Base-by-base conservation (phyloP, 2,888 invertebrate species). In the Aleiodes alternator region DNA sequence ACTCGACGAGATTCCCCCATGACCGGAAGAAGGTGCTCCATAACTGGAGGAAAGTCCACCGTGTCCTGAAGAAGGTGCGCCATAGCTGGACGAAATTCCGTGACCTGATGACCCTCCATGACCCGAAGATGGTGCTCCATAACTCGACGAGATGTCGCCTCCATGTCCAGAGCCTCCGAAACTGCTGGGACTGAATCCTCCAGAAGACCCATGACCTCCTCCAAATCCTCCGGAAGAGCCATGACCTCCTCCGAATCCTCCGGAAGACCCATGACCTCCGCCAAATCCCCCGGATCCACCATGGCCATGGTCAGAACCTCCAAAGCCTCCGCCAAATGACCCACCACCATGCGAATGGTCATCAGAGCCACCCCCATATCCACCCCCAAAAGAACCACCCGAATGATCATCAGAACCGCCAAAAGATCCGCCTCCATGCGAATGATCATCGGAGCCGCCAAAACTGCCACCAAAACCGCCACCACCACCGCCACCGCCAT, bases 91-190 rank as follows among this genome's bases (percentile, higher is more conserved):
- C 16, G 64, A 34, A 38, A 31, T 34, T 14, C 74, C 53, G 7
- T 53, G 53, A 14, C 53, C 14, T 6, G 5, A 72, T 64, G 68
- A 75, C 7, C 23, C 23, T 4, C 53, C 73, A 68, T 73, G 66
- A 34, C 73, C 59, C 9, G n/a, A 50, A 5, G 73, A 59, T 11
- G 69, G 74, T 43, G 69, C 69, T 55, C 80, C 78, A 72, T 70
- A 74, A 12, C 76, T 77, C 7, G 72, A 76, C 6, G 76, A 75
- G 16, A 76, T 59, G 14, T 61, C 72, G 29, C 79, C 74, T 7
- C 80, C 78, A 53, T 59, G 59, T 38, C 73, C 72, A 5, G 78
- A 80, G 6, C 79, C 66, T 31, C 78, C 71, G 55, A 73, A 69
- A 29, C 78, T 73, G 59, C 76, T 73, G 1, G 76, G 73, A 9